Conservation (phyloP, 2,888 invertebrate species). For the Flexamia atlantica region DNA sequence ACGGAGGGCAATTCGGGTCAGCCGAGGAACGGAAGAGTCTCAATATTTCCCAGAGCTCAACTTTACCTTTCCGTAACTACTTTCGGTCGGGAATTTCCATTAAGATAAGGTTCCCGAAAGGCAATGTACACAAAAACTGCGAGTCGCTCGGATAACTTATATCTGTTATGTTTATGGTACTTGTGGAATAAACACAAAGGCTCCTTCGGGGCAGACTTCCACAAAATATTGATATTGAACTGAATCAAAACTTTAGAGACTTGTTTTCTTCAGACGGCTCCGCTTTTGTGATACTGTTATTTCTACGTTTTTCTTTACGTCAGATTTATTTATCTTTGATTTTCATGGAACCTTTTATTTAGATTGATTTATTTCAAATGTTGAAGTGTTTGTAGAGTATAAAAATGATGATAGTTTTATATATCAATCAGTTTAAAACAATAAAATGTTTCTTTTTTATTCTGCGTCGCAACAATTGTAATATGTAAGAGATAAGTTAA, state of each 20-base stretch:
- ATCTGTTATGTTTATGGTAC: slow-evolving; percentile 34
- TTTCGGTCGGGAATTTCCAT: slow-evolving; percentile 32
- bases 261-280: slow-evolving; percentile 25
- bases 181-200: not conserved
- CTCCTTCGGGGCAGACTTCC: slow-evolving; percentile 6
- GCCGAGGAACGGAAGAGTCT: not conserved
- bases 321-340: not conserved
- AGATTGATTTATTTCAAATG: too few relatives aligned
- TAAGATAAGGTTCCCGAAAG: slow-evolving; percentile 53
- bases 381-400: too few relatives aligned
- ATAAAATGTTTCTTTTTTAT: too few relatives aligned
- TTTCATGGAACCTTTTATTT: too few relatives aligned
- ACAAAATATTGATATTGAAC: slow-evolving; percentile 32
- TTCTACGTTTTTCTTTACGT: slow-evolving; percentile 3
- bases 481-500: too few relatives aligned
- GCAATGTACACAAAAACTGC: slow-evolving; percentile 15
- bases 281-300: not conserved
- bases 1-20: slow-evolving; percentile 39
- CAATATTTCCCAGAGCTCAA: slow-evolving; percentile 39
- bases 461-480: too few relatives aligned
- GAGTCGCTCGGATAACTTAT: slow-evolving; percentile 20
- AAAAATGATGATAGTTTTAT: too few relatives aligned
- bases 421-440: too few relatives aligned
- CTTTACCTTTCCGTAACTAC: slow-evolving; percentile 39
- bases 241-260: slow-evolving; percentile 31